phyloP scores from a whole-genome alignment of 2,888 invertebrate genomes.

The Pollenia griseotomentosa region DNA sequence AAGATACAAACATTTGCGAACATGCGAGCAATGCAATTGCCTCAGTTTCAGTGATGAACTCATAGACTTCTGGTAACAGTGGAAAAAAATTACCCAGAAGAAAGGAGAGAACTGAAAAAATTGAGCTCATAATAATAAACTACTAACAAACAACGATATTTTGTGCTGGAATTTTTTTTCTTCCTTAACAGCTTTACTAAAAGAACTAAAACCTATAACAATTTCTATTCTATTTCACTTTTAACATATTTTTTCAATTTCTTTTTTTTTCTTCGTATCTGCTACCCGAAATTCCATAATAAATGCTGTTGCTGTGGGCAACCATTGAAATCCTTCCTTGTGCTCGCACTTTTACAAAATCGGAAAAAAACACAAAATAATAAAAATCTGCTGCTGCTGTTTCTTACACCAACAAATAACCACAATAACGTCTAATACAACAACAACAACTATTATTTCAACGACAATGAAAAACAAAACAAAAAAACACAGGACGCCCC shows the following conservation, averaged over 20 bases:
- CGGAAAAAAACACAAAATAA: conserved; percentile 4
- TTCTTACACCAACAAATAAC: conserved; percentile 44
- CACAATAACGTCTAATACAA: conserved; percentile 37
- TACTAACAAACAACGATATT: conserved; percentile 21
- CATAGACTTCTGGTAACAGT: conserved; percentile 37
- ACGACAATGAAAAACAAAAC: conserved; percentile 5
- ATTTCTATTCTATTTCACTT: conserved; percentile 45
- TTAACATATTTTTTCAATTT: conserved; percentile 15
- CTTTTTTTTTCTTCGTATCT: conserved; percentile 13
- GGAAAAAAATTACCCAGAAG: neutral
- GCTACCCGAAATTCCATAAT: conserved; percentile 49
- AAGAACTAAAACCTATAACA: conserved; percentile 49
- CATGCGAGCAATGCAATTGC: conserved; percentile 24
- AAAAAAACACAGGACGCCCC: conserved; percentile 86
- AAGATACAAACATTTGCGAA: conserved; percentile 4
- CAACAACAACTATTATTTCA: conserved; percentile 36
- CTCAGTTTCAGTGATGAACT: conserved; percentile 49
- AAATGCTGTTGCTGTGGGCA: conserved; percentile 52
- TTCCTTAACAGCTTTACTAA: conserved; percentile 22
- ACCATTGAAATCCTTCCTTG: conserved; percentile 61
- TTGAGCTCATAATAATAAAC: conserved; percentile 42
- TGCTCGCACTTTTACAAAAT: conserved; percentile 41
- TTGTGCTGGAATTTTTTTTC: conserved; percentile 20
- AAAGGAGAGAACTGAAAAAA: neutral
- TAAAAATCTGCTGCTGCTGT: conserved; percentile 33